Evolutionary conservation across 2,888 invertebrate genomes (phyloP), one percentile per base, ranked within the genome.

Genomic region (Schrankia costaestrigalis): DNA sequence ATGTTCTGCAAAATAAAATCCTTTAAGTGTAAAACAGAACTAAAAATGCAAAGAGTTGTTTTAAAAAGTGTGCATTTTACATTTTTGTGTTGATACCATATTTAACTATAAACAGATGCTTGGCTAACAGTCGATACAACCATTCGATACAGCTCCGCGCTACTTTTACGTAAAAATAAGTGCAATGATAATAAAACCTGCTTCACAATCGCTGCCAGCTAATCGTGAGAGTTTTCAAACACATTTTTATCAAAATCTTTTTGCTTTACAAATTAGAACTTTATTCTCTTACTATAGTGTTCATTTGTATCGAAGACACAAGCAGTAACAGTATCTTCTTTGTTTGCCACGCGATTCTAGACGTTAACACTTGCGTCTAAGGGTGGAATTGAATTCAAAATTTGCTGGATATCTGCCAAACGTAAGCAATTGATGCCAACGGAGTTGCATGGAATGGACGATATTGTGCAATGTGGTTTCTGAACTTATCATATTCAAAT

Each of bases 151-250:
- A 10, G 34, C 11, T 35, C 19, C 26, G 12, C 37, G 29, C 31
- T 34, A 24, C 26, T 17, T 23, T 42, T 35, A 41, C 45, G 38
- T 42, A 46, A 41, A 48, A 56, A 40, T 42, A 59, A 54, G 31
- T 43, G 50, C 46, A 50, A 49, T 46, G 33, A 37, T 40, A 56
- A 52, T 46, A 48, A 52, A 48, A 17, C 26, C 28, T 22, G 35
- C 36, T 32, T 44, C 47, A 49, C 52, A 42, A 56, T 45, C 31
- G 34, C 40, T 47, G 44, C 35, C 46, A 47, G 49, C 42, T 60
- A 60, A 63, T 56, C 51, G 54, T 33, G 39, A 12, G 44, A 38
- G 51, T 50, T 62, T 62, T 46, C 53, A 51, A 50, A 55, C 35
- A 37, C 47, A 57, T 56, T 48, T 50, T 41, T 33, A 35, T 22